Base-by-base conservation (phyloP, 2,888 invertebrate genomes). In the Spodoptera picta region DNA sequence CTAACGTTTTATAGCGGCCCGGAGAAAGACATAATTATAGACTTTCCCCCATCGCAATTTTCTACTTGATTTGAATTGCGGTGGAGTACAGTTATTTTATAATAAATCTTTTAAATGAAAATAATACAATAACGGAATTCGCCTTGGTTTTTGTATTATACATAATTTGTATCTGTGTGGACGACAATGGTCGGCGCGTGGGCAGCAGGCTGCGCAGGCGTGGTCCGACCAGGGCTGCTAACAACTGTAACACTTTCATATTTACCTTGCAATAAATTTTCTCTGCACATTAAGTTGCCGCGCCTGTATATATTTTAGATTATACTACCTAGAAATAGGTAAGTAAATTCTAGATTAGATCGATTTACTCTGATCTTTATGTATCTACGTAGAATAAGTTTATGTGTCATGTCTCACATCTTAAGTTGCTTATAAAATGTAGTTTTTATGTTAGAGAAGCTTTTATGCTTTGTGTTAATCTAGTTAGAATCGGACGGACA, bases 141-240 rank as follows among this genome's bases (percentile, higher is more conserved):
- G 61, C 56, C 50, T 69, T 49, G 59, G 58, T 50, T 68, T 68
- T 49, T 56, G 58, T 50, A 65, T 68, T 55, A 50, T 66, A 65
- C 74, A 81, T 63, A 77, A 80, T 79, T 77, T 65, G 73, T 73
- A 77, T 76, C 71, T 77, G 76, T 79, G 77, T 68, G 79, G 79
- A 82, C 63, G 75, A 79, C 79, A 79, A 79, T 87, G 72, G 74
- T 66, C 75, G 79, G 83, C 80, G 82, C 85, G 86, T 84, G 85
- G 85, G 87, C 83, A 64, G 72, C 69, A 77, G 78, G 74, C 81
- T 71, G 78, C 75, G 82, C 84, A 74, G 81, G 83, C 83, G 81
- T 79, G 62, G 70, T 76, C 73, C 75, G 71, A 73, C 75, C 61
- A 84, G 85, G 85, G 85, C 60, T 83, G 85, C 49, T 77, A 51